Percentiles rank a stretch among this genome's conserved stretches.
phyloP scores from a whole-genome alignment of 2,888 invertebrate species.

The Eupithecia inturbata region DNA sequence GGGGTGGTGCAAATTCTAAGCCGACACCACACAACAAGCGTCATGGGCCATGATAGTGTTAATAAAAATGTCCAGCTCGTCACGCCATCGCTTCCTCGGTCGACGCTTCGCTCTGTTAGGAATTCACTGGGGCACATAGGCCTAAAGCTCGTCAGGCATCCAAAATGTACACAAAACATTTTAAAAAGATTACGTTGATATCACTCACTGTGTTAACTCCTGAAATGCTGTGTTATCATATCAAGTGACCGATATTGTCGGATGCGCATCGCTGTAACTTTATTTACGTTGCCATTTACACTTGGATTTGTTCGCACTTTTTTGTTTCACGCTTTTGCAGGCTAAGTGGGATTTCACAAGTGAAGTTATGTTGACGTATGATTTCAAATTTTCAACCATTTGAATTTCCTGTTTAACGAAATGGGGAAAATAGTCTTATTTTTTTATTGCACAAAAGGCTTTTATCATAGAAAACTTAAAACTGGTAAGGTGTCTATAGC shows the following conservation, averaged over 20 bases:
- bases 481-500: background rate
- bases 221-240: conserved; percentile 23
- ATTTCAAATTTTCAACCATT: background rate
- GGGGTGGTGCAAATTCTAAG: too few relatives aligned
- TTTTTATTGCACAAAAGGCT: too few relatives aligned
- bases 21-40: too few relatives aligned
- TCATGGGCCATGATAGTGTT: too few relatives aligned
- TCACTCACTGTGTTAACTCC: conserved; percentile 3
- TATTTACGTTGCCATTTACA: conserved; percentile 23
- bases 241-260: conserved; percentile 27
- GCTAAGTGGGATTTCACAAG: background rate
- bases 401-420: background rate
- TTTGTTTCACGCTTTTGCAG: conserved; percentile 8
- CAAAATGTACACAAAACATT: background rate
- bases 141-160: background rate
- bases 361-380: background rate
- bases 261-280: conserved; percentile 15
- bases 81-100: background rate
- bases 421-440: background rate
- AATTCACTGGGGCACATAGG: background rate
- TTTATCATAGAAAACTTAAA: background rate
- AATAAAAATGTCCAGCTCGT: background rate
- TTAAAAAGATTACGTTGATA: too few relatives aligned
- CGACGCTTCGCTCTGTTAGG: background rate
- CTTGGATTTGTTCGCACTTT: conserved; percentile 16